Evolutionary conservation across 1,140 invertebrate species (phyloP), one percentile per base, ranked within the genome.

Genomic region (Brachionus plicatilis): DNA sequence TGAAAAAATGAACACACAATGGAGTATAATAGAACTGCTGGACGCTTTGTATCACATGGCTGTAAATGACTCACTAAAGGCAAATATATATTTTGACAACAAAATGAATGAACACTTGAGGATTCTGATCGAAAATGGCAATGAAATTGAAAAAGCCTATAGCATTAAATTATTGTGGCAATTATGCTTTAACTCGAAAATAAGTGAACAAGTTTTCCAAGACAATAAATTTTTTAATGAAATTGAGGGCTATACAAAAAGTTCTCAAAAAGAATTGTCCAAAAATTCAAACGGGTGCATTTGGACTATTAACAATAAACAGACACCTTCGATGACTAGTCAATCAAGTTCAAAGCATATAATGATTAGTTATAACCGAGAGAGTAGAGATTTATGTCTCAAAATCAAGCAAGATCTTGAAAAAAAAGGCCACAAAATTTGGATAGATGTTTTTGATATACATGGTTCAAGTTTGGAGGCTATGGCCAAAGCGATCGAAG

Each of bases 401-500:
- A 27, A 82, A 60, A 60, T 82, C 12, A 56, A 66, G 11, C 14
- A 60, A 27, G 78, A 82, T 14, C 41, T 82, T 3, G 41, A 56
- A 33, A 82, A 27, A 12, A 37, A 17, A n/a, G 78, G 78, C 6
- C n/a, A 65, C 14, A 53, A 45, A 29, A 33, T 82, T 11, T 82
- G 78, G 78, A 82, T 82, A 20, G 78, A 82, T 29, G 37, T 79
- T 41, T 3, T 37, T 14, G 29, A 70, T 41, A 86, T 86, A 79
- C 50, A 79, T 76, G 68, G 56, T 27, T 85, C 88, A 7, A 89
- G 88, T 29, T 70, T 89, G 14, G 87, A 89, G 72, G 87, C 88
- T 27, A 90, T 90, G 89, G 88, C 89, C 0, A 84, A 88, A 41
- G 89, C 88, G 12, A 87, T 90, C 7, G 89, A 90, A 79, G 87